These are phyloP conservation scores for Xestobium rufovillosum DNA, from an alignment of 2,888 invertebrate genomes.

Conservation along the genomic window DNA sequence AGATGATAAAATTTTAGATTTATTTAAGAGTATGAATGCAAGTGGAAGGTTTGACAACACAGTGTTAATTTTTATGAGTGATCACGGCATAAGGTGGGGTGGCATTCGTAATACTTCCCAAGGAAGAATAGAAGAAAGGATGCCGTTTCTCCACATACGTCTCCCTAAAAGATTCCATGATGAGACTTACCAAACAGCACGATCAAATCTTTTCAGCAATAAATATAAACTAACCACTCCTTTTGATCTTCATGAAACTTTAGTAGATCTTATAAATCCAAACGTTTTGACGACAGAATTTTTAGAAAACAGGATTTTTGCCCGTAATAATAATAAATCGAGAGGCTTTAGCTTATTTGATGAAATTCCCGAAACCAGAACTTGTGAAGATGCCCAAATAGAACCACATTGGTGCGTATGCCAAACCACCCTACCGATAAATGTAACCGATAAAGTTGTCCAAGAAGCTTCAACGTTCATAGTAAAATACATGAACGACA, in stretches of 20 bases:
- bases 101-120: slow-evolving; percentile 75
- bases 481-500: slow-evolving; percentile 57
- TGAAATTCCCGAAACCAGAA: slow-evolving; percentile 61
- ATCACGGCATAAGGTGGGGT: slow-evolving; percentile 87
- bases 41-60: slow-evolving; percentile 57
- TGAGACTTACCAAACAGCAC: slow-evolving; percentile 52
- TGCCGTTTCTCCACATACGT: slow-evolving; percentile 70
- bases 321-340: slow-evolving; percentile 28
- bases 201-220: slow-evolving; percentile 59
- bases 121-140: slow-evolving; percentile 77
- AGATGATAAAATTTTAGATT: slow-evolving; percentile 55
- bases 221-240: slow-evolving; percentile 69
- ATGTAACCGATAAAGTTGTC: slow-evolving; percentile 48
- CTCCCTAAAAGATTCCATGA: slow-evolving; percentile 66
- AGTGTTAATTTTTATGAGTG: slow-evolving; percentile 68
- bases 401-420: slow-evolving; percentile 86
- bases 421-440: slow-evolving; percentile 55
- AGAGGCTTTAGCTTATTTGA: slow-evolving; percentile 72
- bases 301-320: slow-evolving; percentile 34
- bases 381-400: slow-evolving; percentile 71
- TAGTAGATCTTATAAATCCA: slow-evolving; percentile 59
- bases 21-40: slow-evolving; percentile 50
- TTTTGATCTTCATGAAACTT: slow-evolving; percentile 75
- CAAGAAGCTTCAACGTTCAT: slow-evolving; percentile 53
- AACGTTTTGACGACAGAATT: slow-evolving; percentile 42